These are phyloP conservation scores for Melolontha melolontha DNA, from an alignment of 2,888 invertebrate species.

Conservation along the genomic window DNA sequence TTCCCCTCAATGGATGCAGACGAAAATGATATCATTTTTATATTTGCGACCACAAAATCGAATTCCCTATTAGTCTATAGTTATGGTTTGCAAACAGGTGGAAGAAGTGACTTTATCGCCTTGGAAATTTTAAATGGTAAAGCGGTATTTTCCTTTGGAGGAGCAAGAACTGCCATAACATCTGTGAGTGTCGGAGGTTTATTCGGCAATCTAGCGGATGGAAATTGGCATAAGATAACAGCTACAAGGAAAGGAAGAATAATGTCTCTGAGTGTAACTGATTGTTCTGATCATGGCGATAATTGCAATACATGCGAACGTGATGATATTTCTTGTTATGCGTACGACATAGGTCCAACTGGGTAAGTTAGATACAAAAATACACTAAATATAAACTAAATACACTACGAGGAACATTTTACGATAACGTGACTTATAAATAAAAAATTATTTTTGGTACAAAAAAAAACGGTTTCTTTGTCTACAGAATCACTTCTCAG, in stretches of 20 bases:
- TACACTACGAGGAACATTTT: too few species aligned
- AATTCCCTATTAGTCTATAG: constrained; percentile 92
- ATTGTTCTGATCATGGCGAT: constrained; percentile 88
- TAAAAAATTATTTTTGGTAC: too few species aligned
- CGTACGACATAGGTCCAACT: constrained; percentile 73
- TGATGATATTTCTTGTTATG: constrained; percentile 83
- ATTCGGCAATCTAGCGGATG: constrained; percentile 80
- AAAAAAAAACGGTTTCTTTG: too few species aligned
- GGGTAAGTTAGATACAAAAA: constrained; percentile 74
- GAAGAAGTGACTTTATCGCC: constrained; percentile 92
- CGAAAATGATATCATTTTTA: constrained; percentile 91
- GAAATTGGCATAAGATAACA: constrained; percentile 91
- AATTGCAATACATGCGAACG: constrained; percentile 88
- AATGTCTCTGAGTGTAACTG: constrained; percentile 84
- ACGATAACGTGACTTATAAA: too few species aligned
- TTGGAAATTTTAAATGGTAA: constrained; percentile 88
- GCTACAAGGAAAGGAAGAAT: constrained; percentile 92
- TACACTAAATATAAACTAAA: too few species aligned
- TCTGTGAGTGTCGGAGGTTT: constrained; percentile 77
- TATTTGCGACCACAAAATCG: constrained; percentile 90
- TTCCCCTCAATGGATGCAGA: constrained; percentile 88
- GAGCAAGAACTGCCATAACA: constrained; percentile 88
- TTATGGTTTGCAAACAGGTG: constrained; percentile 88
- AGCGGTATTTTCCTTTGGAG: constrained; percentile 91
- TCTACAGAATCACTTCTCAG: too few species aligned